A percentile compares a stretch with the other conserved stretches of the same genome.
These are phyloP conservation scores for Drosophila formosana DNA, from an alignment of 2,888 invertebrate genomes.

Conservation along the genomic window DNA sequence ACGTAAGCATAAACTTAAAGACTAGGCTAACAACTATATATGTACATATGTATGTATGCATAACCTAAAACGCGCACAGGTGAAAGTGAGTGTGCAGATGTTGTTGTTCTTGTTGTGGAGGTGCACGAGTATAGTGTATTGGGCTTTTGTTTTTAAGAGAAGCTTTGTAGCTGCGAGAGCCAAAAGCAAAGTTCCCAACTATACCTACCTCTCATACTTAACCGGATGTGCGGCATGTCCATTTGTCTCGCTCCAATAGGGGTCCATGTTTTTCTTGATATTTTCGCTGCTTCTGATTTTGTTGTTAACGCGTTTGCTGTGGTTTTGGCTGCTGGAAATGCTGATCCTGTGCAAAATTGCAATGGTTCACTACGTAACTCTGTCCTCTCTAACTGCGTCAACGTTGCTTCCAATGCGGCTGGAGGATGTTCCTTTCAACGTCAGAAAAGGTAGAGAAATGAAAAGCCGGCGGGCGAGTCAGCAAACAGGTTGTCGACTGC, in stretches of 20 bases:
- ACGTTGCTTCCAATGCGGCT: slow-evolving; percentile 77
- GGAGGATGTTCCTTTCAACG: slow-evolving; percentile 64
- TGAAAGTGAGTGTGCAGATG: slow-evolving; percentile 60
- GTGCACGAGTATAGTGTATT: slow-evolving; percentile 20
- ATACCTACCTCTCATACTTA: slow-evolving; percentile 85
- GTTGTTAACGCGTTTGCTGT: slow-evolving; percentile 25
- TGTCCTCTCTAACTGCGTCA: slow-evolving; percentile 53
- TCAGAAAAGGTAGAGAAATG: slow-evolving; percentile 46
- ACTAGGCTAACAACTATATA: slow-evolving; percentile 51
- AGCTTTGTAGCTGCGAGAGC: slow-evolving; percentile 10
- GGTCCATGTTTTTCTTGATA: slow-evolving; percentile 79
- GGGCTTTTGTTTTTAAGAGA: slow-evolving; percentile 8
- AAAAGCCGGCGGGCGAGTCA: slow-evolving; percentile 57
- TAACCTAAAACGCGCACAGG: slow-evolving; percentile 58
- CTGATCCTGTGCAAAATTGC: slow-evolving; percentile 42
- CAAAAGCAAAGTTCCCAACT: slow-evolving; percentile 19
- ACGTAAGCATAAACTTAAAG: slow-evolving; percentile 53
- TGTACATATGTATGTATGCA: slow-evolving; percentile 1
- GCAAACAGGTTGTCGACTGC: slow-evolving; percentile 79
- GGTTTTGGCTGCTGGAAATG: slow-evolving; percentile 32
- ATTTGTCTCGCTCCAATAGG: slow-evolving; percentile 85
- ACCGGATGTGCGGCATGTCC: slow-evolving; percentile 85
- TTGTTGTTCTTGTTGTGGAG: slow-evolving; percentile 27
- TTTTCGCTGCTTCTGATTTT: slow-evolving; percentile 14
- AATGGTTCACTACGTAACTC: slow-evolving; percentile 25